Conservation (phyloP, 2,797 vertebrate species). For the Eulemur mongoz region DNA sequence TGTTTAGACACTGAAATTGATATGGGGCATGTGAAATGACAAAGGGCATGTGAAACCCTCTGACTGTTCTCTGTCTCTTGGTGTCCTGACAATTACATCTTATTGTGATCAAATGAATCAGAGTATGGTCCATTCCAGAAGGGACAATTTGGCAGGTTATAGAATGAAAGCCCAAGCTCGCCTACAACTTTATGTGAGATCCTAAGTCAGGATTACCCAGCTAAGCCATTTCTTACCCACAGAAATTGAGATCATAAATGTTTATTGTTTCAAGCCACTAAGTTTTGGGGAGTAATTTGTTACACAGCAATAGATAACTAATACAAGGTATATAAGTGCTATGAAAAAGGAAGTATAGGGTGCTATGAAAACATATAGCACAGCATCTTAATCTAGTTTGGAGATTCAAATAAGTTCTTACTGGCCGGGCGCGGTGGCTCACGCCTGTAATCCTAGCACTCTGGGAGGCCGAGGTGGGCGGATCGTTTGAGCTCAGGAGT, state of each 20-base stretch:
- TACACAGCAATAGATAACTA: neutral
- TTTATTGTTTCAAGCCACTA: neutral
- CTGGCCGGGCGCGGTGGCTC: too few species aligned
- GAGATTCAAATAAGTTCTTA: neutral
- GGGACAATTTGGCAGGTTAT: neutral
- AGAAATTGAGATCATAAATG: neutral
- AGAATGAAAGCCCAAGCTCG: neutral
- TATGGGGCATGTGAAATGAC: neutral
- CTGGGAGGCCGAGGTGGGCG: too few species aligned
- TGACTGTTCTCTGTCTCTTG: neutral
- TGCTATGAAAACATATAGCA: slow-evolving; percentile 7
- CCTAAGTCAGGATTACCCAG: neutral
- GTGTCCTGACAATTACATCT: neutral
- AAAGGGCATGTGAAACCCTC: neutral
- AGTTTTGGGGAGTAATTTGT: neutral
- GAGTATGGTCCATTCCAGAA: neutral
- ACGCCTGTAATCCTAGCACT: too few species aligned
- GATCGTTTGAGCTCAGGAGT: too few species aligned
- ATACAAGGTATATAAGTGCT: neutral
- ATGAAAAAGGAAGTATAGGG: neutral
- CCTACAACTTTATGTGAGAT: neutral
- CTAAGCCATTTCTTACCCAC: neutral
- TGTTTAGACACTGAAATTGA: neutral
- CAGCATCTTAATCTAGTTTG: neutral
- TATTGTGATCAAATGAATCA: neutral